These are phyloP conservation scores for Drosophila multiciliata DNA, from an alignment of 2,888 invertebrate species.

Conservation along the genomic window DNA sequence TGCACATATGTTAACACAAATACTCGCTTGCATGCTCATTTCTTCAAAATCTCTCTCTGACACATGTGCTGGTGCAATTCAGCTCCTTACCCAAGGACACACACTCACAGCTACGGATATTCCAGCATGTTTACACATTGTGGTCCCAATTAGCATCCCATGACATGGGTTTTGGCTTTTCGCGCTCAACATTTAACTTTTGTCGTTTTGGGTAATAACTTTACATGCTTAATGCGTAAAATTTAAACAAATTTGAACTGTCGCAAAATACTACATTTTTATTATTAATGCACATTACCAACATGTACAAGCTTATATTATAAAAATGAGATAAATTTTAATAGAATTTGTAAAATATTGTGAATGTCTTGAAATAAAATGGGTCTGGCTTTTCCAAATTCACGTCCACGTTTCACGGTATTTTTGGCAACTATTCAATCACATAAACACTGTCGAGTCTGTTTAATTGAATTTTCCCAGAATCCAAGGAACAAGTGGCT, in stretches of 20 bases:
- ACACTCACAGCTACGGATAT: slow-evolving; percentile 1
- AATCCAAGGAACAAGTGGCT: neutral
- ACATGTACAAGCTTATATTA: neutral
- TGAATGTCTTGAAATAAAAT: neutral
- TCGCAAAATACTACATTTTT: neutral
- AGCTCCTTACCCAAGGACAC: slow-evolving; percentile 15
- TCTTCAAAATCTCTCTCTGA: slow-evolving; percentile 21
- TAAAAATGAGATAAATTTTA: neutral
- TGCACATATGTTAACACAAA: slow-evolving; percentile 19
- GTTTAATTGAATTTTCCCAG: neutral
- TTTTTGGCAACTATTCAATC: neutral
- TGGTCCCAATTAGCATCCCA: slow-evolving; percentile 37
- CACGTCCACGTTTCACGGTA: neutral
- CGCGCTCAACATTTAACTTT: slow-evolving; percentile 54
- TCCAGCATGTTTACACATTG: slow-evolving; percentile 41
- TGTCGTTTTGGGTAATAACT: slow-evolving; percentile 36
- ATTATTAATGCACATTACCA: neutral
- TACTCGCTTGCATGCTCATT: slow-evolving; percentile 12
- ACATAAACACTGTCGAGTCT: neutral
- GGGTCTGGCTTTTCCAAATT: neutral
- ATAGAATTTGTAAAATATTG: neutral
- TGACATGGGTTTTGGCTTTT: slow-evolving; percentile 42
- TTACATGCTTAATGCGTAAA: slow-evolving; percentile 17
- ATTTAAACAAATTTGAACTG: slow-evolving; percentile 10
- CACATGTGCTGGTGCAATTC: slow-evolving; percentile 26